Evolutionary conservation across 2,888 invertebrate species (phyloP), one percentile per base, ranked within the genome.

Genomic region (Drosophila lutescens): DNA sequence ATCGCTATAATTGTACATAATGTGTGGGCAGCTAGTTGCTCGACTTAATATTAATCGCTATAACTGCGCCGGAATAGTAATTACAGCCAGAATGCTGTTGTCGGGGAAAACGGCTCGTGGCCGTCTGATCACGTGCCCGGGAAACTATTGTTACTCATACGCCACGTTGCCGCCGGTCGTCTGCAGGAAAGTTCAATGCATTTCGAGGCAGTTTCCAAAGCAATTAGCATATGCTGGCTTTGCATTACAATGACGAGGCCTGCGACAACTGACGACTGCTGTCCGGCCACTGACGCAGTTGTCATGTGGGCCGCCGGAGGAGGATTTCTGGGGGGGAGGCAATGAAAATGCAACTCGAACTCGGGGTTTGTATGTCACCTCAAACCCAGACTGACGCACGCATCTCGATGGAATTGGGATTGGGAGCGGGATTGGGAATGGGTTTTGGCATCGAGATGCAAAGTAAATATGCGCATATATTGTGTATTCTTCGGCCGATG

Each of bases 161-260:
- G 82, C 82, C 82, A 87, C 86, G 88, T 87, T 82, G 88, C 58
- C 61, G 61, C 53, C 20, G 57, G 53, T 43, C 57, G 66, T 49
- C 65, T 34, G 34, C 34, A 34, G 57, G 4, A 62, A 63, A 63
- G 88, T 82, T 82, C 82, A 82, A 85, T 79, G 82, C 83, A 81
- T 87, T 87, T 67, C 15, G 57, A 57, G 77, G 41, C 51, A 41
- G 30, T 61, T 71, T 71, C 43, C 51, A 55, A 49, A 67, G 70
- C 51, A 79, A 82, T 85, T 75, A 67, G 70, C 77, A 79, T 85
- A 20, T 40, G 77, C 17, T 59, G 44, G 75, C 59, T 69, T 75
- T 73, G 88, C 86, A 85, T 87, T 69, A 73, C 79, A 82, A 82
- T 76, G 67, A 60, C 36, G 32, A 63, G 43, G 51, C 20, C 47